phyloP scores from a whole-genome alignment of 2,888 invertebrate genomes.

The Caenorhabditis parvicauda region DNA sequence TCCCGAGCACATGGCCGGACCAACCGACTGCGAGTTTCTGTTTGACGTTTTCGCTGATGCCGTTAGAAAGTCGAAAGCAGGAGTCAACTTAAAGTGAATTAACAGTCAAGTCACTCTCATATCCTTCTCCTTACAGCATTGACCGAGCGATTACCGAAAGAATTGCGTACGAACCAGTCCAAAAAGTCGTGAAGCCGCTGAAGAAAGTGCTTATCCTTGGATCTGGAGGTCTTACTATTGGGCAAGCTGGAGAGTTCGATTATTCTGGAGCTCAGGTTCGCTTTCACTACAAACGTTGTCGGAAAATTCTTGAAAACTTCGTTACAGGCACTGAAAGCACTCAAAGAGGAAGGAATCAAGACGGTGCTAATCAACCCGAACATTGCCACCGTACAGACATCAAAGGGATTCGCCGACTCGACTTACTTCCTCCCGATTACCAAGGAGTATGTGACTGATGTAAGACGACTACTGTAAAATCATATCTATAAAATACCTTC shows the following conservation, averaged over 20 bases:
- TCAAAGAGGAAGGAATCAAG: slow-evolving; percentile 89
- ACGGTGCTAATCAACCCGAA: slow-evolving; percentile 97
- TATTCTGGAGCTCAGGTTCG: slow-evolving; percentile 97
- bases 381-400: slow-evolving; percentile 98
- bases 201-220: slow-evolving; percentile 78
- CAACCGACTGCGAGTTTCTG: slow-evolving; percentile 86
- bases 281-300: too few species aligned
- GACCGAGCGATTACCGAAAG: slow-evolving; percentile 39
- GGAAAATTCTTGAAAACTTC: too few species aligned
- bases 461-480: slow-evolving; percentile 41
- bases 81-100: slow-evolving; percentile 1
- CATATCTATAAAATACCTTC: background rate
- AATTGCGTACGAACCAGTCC: slow-evolving; percentile 39
- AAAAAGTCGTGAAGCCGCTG: slow-evolving; percentile 44
- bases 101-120: background rate
- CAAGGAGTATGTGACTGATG: slow-evolving; percentile 89
- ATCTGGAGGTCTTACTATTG: slow-evolving; percentile 92
- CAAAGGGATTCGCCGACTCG: slow-evolving; percentile 95
- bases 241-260: slow-evolving; percentile 98
- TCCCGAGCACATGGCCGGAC: slow-evolving; percentile 95
- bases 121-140: slow-evolving; percentile 29
- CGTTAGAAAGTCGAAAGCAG: slow-evolving; percentile 63
- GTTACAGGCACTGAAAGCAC: slow-evolving; percentile 84
- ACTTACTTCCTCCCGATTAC: slow-evolving; percentile 94
- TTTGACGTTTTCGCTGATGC: slow-evolving; percentile 87